Conservation (phyloP, 2,113 vertebrate species). For the Istiophorus platypterus region DNA sequence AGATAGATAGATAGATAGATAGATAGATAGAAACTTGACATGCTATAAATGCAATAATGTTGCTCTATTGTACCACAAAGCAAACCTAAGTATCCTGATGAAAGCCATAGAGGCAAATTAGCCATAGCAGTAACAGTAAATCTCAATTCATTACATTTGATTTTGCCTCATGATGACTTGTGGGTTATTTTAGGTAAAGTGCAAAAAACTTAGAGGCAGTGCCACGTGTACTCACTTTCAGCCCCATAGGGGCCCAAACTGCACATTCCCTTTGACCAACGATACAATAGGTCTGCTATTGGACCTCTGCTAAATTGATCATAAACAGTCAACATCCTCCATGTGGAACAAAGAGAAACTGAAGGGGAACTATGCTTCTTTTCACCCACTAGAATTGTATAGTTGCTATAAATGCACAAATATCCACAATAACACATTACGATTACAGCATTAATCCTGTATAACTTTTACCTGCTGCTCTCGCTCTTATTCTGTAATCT, state of each 20-base stretch:
- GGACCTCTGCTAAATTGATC: background rate
- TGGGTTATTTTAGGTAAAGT: background rate
- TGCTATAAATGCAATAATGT: no score
- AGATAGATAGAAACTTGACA: no score
- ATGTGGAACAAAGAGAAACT: no score
- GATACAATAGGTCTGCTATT: background rate
- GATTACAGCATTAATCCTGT: background rate
- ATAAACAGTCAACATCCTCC: no score
- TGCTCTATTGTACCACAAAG: background rate
- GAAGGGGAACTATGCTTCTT: background rate
- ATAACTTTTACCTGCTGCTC: background rate
- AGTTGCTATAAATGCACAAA: background rate
- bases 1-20: background rate
- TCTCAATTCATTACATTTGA: conserved; percentile 11
- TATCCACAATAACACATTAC: background rate
- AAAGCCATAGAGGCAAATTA: conserved; percentile 15
- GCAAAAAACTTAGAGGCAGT: background rate
- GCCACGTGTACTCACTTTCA: background rate
- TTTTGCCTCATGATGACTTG: background rate
- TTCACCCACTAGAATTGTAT: background rate
- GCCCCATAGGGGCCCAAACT: background rate
- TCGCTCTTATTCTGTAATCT: background rate
- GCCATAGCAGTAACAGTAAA: background rate
- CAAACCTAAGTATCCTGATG: background rate
- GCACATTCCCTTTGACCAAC: background rate